Conservation (phyloP, 2,113 vertebrate genomes). For the Epinephelus fuscoguttatus region DNA sequence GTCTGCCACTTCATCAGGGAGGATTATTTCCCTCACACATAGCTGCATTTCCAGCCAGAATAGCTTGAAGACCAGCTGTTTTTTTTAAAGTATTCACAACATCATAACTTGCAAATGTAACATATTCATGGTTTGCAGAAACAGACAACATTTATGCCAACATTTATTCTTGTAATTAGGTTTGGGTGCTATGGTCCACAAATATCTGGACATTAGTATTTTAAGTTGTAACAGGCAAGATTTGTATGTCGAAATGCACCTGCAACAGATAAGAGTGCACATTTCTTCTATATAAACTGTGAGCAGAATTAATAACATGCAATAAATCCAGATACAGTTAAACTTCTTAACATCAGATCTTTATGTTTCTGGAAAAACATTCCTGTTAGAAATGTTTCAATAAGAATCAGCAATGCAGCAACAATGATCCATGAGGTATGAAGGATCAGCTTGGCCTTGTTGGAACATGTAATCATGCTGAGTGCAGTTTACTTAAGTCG, state of each 20-base stretch:
- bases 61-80: too few relatives aligned
- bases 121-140: too few relatives aligned
- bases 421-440: neutral
- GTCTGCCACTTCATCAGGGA: too few relatives aligned
- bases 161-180: too few relatives aligned
- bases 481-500: neutral
- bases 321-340: neutral
- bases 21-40: too few relatives aligned
- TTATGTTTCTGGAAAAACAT: too few relatives aligned
- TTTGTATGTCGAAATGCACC: neutral
- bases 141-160: too few relatives aligned
- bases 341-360: neutral
- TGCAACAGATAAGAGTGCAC: neutral
- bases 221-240: neutral
- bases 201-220: neutral
- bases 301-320: neutral
- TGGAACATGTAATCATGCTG: neutral
- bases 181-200: neutral
- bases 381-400: neutral
- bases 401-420: neutral
- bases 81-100: too few relatives aligned
- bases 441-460: neutral
- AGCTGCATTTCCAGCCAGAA: too few relatives aligned
- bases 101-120: too few relatives aligned
- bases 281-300: neutral